These are phyloP conservation scores for Drosophila vallismaia DNA, from an alignment of 2,888 invertebrate species.

Conservation along the genomic window DNA sequence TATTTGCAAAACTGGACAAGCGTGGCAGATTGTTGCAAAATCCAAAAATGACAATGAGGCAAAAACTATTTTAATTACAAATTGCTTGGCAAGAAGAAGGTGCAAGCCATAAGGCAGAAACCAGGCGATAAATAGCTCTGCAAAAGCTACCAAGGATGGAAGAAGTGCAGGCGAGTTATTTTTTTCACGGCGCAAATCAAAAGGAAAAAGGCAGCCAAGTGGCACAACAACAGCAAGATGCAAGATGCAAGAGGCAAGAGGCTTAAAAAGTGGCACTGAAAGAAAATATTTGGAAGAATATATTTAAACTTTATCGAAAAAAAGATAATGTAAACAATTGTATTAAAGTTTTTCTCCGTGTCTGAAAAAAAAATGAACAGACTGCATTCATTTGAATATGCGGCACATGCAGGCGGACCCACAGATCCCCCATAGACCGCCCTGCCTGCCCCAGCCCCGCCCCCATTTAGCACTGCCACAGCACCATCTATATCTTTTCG, in stretches of 20 bases:
- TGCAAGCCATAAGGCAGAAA: slow-evolving; percentile 1
- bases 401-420: slow-evolving; percentile 47
- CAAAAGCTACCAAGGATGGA: slow-evolving; percentile 11
- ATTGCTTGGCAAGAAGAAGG: slow-evolving; percentile 11
- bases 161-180: no score
- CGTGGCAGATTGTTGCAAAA: slow-evolving; percentile 26
- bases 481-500: slow-evolving; percentile 60
- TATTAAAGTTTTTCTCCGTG: background rate
- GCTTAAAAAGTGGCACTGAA: background rate
- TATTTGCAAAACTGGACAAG: slow-evolving; percentile 47
- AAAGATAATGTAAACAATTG: no score
- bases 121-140: slow-evolving; percentile 35
- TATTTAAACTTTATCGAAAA: no score
- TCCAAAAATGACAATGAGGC: slow-evolving; percentile 50
- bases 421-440: slow-evolving; percentile 7
- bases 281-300: no score
- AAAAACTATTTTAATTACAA: slow-evolving; percentile 63
- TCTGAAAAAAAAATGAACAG: slow-evolving; percentile 26
- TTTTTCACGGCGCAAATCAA: slow-evolving; percentile 72
- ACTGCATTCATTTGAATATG: slow-evolving; percentile 77
- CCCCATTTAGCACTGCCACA: background rate
- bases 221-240: slow-evolving; percentile 46
- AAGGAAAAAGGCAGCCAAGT: slow-evolving; percentile 70
- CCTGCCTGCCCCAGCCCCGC: slow-evolving; percentile 1
- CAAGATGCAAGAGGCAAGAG: slow-evolving; percentile 11